A percentile compares a stretch with the other conserved stretches of the same genome.
phyloP scores from a whole-genome alignment of 2,797 vertebrate genomes.

The Ctenochaetus hawaiiensis region DNA sequence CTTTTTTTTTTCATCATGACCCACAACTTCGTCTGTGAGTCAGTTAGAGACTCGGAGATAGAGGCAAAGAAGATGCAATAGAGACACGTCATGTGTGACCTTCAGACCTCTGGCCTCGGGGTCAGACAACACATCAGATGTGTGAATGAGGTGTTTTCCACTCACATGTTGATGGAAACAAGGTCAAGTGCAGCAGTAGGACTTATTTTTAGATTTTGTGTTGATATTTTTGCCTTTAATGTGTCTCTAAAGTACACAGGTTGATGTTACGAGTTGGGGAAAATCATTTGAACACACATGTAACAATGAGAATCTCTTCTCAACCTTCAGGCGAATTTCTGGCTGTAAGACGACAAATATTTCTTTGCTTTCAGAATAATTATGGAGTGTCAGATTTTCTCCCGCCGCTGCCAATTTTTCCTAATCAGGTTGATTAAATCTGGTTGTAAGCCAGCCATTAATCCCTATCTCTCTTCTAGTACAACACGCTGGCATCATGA shows the following conservation, averaged over 20 bases:
- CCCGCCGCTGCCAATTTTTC: constrained; percentile 23
- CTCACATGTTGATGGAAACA: neutral
- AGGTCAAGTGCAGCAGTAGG: constrained; percentile 9
- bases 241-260: neutral
- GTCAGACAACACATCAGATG: constrained; percentile 53
- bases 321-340: constrained; percentile 2
- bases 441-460: constrained; percentile 37
- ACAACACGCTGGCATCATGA: constrained; percentile 16
- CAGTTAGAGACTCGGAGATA: neutral
- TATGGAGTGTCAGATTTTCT: constrained; percentile 8
- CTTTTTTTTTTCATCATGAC: neutral
- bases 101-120: constrained; percentile 27
- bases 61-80: constrained; percentile 13
- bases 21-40: constrained; percentile 1
- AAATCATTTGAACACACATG: neutral
- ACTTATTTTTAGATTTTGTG: neutral
- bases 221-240: constrained; percentile 4
- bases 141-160: constrained; percentile 44
- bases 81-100: constrained; percentile 15
- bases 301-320: neutral
- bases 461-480: constrained; percentile 41
- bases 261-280: neutral
- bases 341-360: neutral
- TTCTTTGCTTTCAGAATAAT: constrained; percentile 19
- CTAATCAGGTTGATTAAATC: constrained; percentile 56